These are phyloP conservation scores for Porites divaricata DNA, from an alignment of 92 coral and sea anemone genomes.

Conservation along the genomic window DNA sequence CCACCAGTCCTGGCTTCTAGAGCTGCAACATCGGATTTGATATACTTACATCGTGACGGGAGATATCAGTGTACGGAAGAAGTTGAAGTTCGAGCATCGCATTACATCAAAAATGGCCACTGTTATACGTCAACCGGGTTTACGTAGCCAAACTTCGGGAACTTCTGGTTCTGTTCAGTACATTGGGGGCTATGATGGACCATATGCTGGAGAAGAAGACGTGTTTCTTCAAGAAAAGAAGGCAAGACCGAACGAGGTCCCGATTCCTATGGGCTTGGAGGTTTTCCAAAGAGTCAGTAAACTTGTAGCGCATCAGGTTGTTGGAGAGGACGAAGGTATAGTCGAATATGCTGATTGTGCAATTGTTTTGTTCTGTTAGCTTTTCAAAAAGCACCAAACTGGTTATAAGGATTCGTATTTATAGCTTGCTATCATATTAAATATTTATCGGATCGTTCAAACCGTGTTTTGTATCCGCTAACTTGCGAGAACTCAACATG, in stretches of 20 bases:
- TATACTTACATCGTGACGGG: slow-evolving; percentile 8
- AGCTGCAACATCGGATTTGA: neutral
- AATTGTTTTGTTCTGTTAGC: neutral
- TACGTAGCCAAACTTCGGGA: neutral
- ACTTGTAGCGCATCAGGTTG: slow-evolving; percentile 64
- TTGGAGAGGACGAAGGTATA: slow-evolving; percentile 63
- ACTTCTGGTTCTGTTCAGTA: slow-evolving; percentile 50
- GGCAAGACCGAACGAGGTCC: neutral
- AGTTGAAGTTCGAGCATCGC: neutral
- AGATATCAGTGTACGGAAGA: neutral
- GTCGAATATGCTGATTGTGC: neutral
- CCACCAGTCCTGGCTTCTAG: neutral
- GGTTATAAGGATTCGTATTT: neutral
- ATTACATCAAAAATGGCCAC: slow-evolving; percentile 28
- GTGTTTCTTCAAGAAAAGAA: neutral
- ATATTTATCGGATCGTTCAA: too few relatives aligned
- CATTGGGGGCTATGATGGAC: slow-evolving; percentile 44
- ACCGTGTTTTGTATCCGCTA: neutral
- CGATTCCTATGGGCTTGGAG: slow-evolving; percentile 73
- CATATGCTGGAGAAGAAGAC: slow-evolving; percentile 21
- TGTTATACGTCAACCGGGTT: slow-evolving; percentile 26
- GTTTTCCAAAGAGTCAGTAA: slow-evolving; percentile 59
- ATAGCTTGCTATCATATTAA: too few relatives aligned
- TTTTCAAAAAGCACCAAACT: neutral
- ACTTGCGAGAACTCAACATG: neutral